Base-by-base conservation (phyloP, 2,888 invertebrate genomes). In the Chrysotoxum bicinctum region DNA sequence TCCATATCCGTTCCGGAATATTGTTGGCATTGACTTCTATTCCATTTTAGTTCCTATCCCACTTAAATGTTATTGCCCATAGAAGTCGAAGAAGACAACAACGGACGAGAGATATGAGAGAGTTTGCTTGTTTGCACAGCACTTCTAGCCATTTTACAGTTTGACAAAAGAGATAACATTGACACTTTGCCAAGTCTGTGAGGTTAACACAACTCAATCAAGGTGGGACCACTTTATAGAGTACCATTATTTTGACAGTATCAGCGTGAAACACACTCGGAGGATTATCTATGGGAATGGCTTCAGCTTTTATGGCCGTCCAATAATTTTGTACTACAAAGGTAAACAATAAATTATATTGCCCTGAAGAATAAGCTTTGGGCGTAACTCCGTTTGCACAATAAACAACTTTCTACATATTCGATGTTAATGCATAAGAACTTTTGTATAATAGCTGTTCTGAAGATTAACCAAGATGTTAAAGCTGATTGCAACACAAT, bases 1-100 rank as follows among this genome's bases (percentile, higher is more conserved):
- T 83, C 83, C 83, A 83, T 83, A 83, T 83, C 79, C 79, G 74
- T 40, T 35, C 70, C 50, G 40, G 30, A 30, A 32, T 45, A 37
- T 9, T 54, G 16, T 76, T 58, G 66, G n/a, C 64, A 62, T 83
- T 70, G 68, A 62, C 78, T 83, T 78, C 52, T 40, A 52, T 66
- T 21, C 50, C 66, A 66, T 66, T 66, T 66, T 1, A 66, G 66
- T 50, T 66, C 50, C 66, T 66, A 45, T 74, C 78, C 78, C 64
- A 74, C 78, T 69, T 78, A 48, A 40, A 54, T 37, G 37, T 77
- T 82, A 60, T 83, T 40, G 66, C 77, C 72, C 77, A 60, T 82
- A 70, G 30, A 76, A 35, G 72, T 40, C 30, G 8, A 45, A 19
- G 21, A 30, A 26, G 14, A 30, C 9, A 16, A 62, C 43, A 62